Conservation (phyloP, 2,888 invertebrate species). For the Dromius quadrimaculatus region DNA sequence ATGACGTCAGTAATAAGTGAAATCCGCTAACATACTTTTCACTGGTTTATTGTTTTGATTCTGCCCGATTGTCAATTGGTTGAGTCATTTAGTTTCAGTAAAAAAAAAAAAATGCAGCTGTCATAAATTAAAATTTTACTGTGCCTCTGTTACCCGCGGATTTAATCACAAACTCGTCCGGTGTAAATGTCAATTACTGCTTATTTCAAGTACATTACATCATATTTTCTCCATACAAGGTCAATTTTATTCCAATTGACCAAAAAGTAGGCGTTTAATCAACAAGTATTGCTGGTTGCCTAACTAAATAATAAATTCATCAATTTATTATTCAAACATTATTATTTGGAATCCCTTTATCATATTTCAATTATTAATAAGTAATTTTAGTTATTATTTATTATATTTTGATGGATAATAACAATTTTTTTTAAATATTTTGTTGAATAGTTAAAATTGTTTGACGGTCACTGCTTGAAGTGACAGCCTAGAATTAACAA, state of each 20-base stretch:
- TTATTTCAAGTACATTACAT: constrained; percentile 42
- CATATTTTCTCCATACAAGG: constrained; percentile 38
- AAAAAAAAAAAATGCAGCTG: background rate
- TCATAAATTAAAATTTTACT: constrained; percentile 2
- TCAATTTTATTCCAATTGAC: constrained; percentile 2
- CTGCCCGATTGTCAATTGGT: background rate
- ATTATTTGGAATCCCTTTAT: no score
- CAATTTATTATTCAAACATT: no score
- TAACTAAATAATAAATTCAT: no score
- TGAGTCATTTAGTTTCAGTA: background rate
- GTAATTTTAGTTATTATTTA: no score
- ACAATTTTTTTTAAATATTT: no score
- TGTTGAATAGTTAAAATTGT: no score
- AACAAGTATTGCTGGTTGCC: no score
- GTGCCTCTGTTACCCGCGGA: constrained; percentile 39
- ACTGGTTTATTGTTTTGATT: constrained; percentile 6
- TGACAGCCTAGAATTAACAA: no score
- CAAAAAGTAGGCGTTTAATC: background rate
- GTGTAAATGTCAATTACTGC: constrained; percentile 28
- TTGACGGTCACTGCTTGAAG: no score
- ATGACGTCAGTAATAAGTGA: constrained; percentile 11
- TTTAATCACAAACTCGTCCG: constrained; percentile 32
- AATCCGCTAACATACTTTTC: constrained; percentile 18
- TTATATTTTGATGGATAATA: no score
- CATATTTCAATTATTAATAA: no score